Conservation (phyloP, 1,140 invertebrate species). For the Diabrotica undecimpunctata region DNA sequence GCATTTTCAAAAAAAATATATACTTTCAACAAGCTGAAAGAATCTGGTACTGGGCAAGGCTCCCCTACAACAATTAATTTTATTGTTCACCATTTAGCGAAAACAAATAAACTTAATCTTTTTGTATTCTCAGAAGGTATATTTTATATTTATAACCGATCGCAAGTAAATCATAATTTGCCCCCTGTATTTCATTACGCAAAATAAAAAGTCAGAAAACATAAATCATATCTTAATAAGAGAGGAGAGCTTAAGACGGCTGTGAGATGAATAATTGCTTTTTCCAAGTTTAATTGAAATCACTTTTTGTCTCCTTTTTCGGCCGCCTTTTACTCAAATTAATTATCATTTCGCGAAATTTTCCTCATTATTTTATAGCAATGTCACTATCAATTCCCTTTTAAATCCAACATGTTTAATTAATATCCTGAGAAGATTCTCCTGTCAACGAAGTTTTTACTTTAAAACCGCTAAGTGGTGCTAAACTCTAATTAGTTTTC, state of each 20-base stretch:
- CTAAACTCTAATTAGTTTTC: slow-evolving; percentile 11
- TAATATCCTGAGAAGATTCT: slow-evolving; percentile 13
- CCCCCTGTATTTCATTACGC: slow-evolving; percentile 35
- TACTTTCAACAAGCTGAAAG: too few species aligned
- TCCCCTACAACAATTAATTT: too few species aligned
- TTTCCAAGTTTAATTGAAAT: slow-evolving; percentile 40
- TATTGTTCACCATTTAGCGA: too few species aligned
- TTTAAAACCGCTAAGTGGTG: slow-evolving; percentile 6
- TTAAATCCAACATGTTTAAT: slow-evolving; percentile 19
- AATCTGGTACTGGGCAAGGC: too few species aligned
- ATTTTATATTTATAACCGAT: neutral
- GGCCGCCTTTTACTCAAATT: slow-evolving; percentile 27
- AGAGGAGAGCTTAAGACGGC: slow-evolving; percentile 34
- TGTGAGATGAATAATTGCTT: slow-evolving; percentile 40
- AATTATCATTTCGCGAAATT: slow-evolving; percentile 34
- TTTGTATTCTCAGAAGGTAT: too few species aligned
- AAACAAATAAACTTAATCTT: too few species aligned
- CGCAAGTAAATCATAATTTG: slow-evolving; percentile 36
- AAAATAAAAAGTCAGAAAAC: slow-evolving; percentile 36
- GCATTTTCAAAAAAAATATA: too few species aligned
- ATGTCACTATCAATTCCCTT: slow-evolving; percentile 23
- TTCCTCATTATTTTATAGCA: slow-evolving; percentile 28
- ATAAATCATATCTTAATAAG: slow-evolving; percentile 39
- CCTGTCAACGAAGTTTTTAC: slow-evolving; percentile 9
- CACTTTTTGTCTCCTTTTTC: slow-evolving; percentile 34